Percentiles rank a stretch among this genome's conserved stretches.
Evolutionary conservation across 1,140 invertebrate genomes (phyloP).

Genomic region (Neomicropteryx cornuta): DNA sequence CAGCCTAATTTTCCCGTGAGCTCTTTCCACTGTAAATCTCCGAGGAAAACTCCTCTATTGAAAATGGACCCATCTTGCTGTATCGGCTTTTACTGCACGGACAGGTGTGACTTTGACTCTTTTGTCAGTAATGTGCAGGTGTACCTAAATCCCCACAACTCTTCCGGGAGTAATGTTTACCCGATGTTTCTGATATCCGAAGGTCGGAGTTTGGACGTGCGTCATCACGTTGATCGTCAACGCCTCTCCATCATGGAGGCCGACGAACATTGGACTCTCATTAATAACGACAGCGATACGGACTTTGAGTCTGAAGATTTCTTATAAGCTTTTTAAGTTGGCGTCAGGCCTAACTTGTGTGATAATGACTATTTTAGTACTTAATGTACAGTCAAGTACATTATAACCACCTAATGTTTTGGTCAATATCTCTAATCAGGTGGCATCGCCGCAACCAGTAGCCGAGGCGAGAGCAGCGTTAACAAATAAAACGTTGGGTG

Average conservation of each 20-base stretch:
- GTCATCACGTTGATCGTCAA: constrained; percentile 37
- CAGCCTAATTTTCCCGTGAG: constrained; percentile 58
- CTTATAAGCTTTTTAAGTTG: too few relatives aligned
- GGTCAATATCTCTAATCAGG: too few relatives aligned
- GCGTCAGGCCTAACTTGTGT: too few relatives aligned
- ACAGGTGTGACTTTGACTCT: constrained; percentile 64
- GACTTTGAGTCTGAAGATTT: constrained; percentile 65
- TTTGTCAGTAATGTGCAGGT: constrained; percentile 59
- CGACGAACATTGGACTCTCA: constrained; percentile 34
- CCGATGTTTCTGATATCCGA: constrained; percentile 71
- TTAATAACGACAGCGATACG: constrained; percentile 45
- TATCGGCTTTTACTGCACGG: constrained; percentile 79
- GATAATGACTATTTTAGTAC: too few relatives aligned
- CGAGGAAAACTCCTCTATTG: constrained; percentile 74
- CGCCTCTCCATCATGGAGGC: constrained; percentile 41
- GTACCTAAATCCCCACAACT: constrained; percentile 42
- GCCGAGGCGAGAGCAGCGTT: too few relatives aligned
- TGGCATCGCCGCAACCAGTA: too few relatives aligned
- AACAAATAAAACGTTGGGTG: too few relatives aligned
- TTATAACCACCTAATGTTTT: too few relatives aligned
- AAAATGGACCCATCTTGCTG: constrained; percentile 92
- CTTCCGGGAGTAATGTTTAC: constrained; percentile 55
- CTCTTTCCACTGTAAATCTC: constrained; percentile 77
- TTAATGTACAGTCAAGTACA: too few relatives aligned
- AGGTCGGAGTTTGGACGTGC: constrained; percentile 50